Percentiles rank a stretch among this genome's conserved stretches.
phyloP scores from a whole-genome alignment of 2,113 vertebrate genomes.

The Paralichthys olivaceus region DNA sequence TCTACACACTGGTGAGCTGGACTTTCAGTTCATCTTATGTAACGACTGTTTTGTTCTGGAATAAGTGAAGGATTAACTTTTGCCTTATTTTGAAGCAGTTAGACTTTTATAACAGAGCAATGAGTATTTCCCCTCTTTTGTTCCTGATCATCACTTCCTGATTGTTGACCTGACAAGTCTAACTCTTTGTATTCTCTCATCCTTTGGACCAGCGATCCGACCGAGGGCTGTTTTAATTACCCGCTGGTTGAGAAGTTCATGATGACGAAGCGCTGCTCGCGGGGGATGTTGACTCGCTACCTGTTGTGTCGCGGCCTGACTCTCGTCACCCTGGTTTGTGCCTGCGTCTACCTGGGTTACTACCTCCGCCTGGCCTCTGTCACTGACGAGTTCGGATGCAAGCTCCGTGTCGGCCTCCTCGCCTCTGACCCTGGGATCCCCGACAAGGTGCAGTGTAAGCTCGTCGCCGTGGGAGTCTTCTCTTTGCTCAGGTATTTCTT shows the following conservation, averaged over 20 bases:
- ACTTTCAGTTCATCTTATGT: too few relatives aligned
- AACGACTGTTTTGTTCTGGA: too few relatives aligned
- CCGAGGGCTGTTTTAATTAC: slow-evolving; percentile 90
- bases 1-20: too few relatives aligned
- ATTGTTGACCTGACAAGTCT: too few relatives aligned
- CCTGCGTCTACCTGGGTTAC: slow-evolving; percentile 90
- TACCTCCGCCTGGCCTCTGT: slow-evolving; percentile 90
- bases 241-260: slow-evolving; percentile 95
- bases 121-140: too few relatives aligned
- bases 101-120: too few relatives aligned
- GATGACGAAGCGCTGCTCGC: slow-evolving; percentile 88
- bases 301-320: slow-evolving; percentile 86
- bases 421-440: slow-evolving; percentile 85
- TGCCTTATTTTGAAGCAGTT: too few relatives aligned
- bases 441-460: slow-evolving; percentile 89
- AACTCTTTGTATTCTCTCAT: too few relatives aligned
- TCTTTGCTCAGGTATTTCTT: slow-evolving; percentile 86
- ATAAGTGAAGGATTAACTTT: too few relatives aligned
- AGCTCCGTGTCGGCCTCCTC: slow-evolving; percentile 89
- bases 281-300: slow-evolving; percentile 85
- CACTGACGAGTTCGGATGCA: slow-evolving; percentile 91
- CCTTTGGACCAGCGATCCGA: slow-evolving; percentile 78
- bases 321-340: slow-evolving; percentile 82
- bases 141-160: too few relatives aligned
- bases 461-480: slow-evolving; percentile 93